These are phyloP conservation scores for Aphelenchoides bicaudatus DNA, from an alignment of 2,888 invertebrate species.

Conservation along the genomic window DNA sequence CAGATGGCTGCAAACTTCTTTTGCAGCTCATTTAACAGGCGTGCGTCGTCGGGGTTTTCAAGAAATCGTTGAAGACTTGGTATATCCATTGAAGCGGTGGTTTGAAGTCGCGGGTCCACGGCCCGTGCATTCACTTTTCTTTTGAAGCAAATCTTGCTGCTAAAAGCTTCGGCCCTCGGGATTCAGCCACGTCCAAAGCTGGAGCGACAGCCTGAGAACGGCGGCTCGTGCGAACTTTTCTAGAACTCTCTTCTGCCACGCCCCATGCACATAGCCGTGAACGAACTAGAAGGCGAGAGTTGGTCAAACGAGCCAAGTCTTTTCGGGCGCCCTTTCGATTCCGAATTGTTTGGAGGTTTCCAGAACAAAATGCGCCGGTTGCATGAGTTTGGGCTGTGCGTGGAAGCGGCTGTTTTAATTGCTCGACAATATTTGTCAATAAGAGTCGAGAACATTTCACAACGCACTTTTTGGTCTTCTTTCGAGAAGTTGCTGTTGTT, in stretches of 20 bases:
- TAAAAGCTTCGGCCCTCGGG: too few relatives aligned
- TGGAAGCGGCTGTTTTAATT: too few relatives aligned
- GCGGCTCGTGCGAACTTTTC: neutral
- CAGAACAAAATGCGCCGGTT: too few relatives aligned
- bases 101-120: too few relatives aligned
- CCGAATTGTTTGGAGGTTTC: too few relatives aligned
- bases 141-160: too few relatives aligned
- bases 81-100: slow-evolving; percentile 11
- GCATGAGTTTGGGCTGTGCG: too few relatives aligned
- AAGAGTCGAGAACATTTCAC: too few relatives aligned
- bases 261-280: neutral
- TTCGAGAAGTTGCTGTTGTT: too few relatives aligned
- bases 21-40: neutral
- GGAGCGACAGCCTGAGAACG: neutral
- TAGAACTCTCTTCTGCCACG: neutral
- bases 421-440: too few relatives aligned
- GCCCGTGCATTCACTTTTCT: too few relatives aligned
- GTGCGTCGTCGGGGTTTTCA: slow-evolving; percentile 11
- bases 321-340: neutral
- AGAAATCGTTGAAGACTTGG: slow-evolving; percentile 2
- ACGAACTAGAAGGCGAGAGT: neutral
- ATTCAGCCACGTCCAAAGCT: slow-evolving; percentile 3
- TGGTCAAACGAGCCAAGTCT: neutral
- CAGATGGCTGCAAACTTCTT: slow-evolving; percentile 12
- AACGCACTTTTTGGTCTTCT: too few relatives aligned